Conservation (phyloP, 1,140 invertebrate genomes). For the Odontomachus brunneus region DNA sequence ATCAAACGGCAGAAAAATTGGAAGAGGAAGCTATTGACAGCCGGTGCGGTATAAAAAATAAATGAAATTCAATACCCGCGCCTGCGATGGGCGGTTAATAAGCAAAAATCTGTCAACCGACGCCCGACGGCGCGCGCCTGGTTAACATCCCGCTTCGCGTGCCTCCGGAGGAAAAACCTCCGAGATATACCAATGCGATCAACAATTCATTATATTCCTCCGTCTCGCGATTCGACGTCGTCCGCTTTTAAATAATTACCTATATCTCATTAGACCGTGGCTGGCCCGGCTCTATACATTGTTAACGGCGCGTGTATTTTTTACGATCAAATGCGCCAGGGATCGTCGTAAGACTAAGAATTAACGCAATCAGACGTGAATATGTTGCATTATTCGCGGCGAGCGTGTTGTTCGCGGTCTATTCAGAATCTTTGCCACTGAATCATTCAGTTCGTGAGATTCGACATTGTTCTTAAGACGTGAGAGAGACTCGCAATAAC, state of each 20-base stretch:
- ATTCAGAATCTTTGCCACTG: not conserved
- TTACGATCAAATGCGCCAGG: constrained; percentile 5
- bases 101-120: constrained; percentile 76
- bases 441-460: not conserved
- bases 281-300: not conserved
- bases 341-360: not conserved
- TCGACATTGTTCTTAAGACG: constrained; percentile 7
- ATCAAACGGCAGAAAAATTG: constrained; percentile 81
- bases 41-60: constrained; percentile 77
- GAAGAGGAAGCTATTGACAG: constrained; percentile 80
- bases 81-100: constrained; percentile 73
- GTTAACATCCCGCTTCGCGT: constrained; percentile 44
- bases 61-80: constrained; percentile 78
- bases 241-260: constrained; percentile 12
- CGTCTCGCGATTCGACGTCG: not conserved
- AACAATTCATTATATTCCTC: constrained; percentile 18
- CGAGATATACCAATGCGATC: not conserved
- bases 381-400: not conserved
- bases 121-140: constrained; percentile 52
- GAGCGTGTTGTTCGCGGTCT: not conserved
- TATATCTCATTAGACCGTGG: not conserved
- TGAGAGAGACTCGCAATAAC: not conserved
- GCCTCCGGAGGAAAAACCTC: not conserved
- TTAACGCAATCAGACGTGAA: not conserved
- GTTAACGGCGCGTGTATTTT: not conserved